These are phyloP conservation scores for Gadopsis bispinosus DNA, from an alignment of 2,797 vertebrate genomes.

Conservation along the genomic window DNA sequence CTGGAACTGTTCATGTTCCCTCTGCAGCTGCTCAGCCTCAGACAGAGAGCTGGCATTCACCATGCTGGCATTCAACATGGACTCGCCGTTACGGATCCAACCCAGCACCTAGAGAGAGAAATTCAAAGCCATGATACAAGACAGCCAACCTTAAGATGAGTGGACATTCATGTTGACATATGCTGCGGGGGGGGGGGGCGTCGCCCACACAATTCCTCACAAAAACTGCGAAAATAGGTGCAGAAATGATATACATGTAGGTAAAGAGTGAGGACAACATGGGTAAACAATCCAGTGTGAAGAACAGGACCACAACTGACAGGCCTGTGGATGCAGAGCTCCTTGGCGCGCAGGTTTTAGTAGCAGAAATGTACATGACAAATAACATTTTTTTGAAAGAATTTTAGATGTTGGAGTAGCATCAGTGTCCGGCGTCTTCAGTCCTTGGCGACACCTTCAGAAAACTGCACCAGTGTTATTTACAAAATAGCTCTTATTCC, in stretches of 20 bases:
- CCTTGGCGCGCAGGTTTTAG: background rate
- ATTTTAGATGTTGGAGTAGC: background rate
- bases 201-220: background rate
- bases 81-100: conserved; percentile 99
- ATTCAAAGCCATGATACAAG: background rate
- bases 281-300: background rate
- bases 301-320: background rate
- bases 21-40: conserved; percentile 97
- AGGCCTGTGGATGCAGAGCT: background rate
- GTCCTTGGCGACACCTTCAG: background rate
- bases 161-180: background rate
- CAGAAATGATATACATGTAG: background rate
- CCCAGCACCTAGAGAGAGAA: conserved; percentile 89
- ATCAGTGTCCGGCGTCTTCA: background rate
- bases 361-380: background rate
- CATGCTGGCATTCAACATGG: conserved; percentile 97
- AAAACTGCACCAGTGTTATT: background rate
- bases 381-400: background rate
- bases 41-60: conserved; percentile 97
- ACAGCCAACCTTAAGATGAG: background rate
- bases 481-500: background rate
- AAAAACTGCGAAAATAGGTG: background rate
- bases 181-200: no score
- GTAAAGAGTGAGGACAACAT: background rate
- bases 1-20: conserved; percentile 98